A percentile compares a stretch with the other conserved stretches of the same genome.
Conservation (phyloP, 2,797 vertebrate species). For the Propithecus deckenii region DNA sequence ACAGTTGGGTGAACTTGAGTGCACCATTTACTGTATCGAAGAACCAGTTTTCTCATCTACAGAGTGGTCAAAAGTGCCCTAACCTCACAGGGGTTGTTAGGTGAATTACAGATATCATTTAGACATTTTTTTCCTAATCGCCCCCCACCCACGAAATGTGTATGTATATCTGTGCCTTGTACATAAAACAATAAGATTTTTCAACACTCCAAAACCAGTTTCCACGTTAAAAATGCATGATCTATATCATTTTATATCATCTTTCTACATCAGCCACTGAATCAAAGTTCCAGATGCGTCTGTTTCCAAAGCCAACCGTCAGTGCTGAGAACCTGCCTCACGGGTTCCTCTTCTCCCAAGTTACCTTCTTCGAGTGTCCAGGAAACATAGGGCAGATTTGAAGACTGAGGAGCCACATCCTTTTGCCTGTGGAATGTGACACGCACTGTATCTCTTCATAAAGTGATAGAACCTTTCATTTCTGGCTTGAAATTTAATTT, state of each 20-base stretch:
- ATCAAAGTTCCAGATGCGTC: background rate
- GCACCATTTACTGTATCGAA: background rate
- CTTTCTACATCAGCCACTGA: background rate
- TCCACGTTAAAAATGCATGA: background rate
- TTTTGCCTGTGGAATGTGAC: rapidly evolving
- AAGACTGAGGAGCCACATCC: background rate
- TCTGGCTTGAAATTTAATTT: background rate
- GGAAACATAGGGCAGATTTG: background rate
- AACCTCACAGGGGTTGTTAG: background rate
- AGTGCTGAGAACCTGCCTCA: background rate
- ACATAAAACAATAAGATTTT: background rate
- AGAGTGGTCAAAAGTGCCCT: background rate
- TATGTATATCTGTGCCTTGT: background rate
- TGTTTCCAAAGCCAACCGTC: background rate
- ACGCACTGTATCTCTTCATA: background rate
- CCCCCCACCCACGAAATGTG: background rate
- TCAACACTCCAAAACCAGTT: background rate
- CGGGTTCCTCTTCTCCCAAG: background rate
- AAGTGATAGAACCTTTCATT: too few species aligned
- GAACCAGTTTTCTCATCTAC: background rate
- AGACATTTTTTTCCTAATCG: background rate
- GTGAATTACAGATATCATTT: background rate
- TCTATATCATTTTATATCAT: too few species aligned
- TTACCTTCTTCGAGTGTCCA: background rate
- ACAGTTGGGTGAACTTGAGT: background rate